Evolutionary conservation across 1,140 invertebrate genomes (phyloP).

Genomic region (Nasonia longicornis): DNA sequence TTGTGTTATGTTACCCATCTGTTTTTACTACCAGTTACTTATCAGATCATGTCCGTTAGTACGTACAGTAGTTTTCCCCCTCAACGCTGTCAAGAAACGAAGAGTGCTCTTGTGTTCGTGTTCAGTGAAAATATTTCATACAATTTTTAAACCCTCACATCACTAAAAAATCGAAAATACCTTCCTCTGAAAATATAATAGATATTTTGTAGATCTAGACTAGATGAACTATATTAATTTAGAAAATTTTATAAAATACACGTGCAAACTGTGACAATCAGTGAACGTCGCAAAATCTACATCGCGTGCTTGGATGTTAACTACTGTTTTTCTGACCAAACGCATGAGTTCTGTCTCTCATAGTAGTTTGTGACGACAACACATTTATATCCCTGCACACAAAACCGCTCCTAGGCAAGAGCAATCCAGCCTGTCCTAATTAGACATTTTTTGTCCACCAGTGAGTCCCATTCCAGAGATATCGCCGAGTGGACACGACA

Average conservation of each 20-base stretch:
- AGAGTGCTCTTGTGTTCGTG: neutral
- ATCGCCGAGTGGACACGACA: constrained; percentile 78
- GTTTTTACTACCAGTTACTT: neutral
- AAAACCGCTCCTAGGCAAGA: neutral
- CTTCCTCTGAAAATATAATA: neutral
- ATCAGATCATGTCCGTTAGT: neutral
- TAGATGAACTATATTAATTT: neutral
- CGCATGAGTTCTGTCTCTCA: constrained; percentile 24
- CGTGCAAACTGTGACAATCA: neutral
- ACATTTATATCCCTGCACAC: neutral
- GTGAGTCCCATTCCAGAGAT: constrained; percentile 86
- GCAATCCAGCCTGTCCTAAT: neutral
- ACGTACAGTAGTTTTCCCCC: neutral
- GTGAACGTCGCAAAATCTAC: neutral
- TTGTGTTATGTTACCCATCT: neutral
- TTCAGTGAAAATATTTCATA: neutral
- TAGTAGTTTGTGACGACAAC: constrained; percentile 14
- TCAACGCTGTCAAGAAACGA: neutral
- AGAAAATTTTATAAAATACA: constrained; percentile 9
- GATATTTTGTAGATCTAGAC: neutral
- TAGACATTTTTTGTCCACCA: constrained; percentile 54
- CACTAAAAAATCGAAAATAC: too few relatives aligned
- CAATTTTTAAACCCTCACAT: neutral
- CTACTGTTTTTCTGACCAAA: neutral
- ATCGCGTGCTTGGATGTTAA: constrained; percentile 9